Evolutionary conservation across 2,797 vertebrate species (phyloP), one percentile per base, ranked within the genome.

Genomic region (Antennarius maculatus): DNA sequence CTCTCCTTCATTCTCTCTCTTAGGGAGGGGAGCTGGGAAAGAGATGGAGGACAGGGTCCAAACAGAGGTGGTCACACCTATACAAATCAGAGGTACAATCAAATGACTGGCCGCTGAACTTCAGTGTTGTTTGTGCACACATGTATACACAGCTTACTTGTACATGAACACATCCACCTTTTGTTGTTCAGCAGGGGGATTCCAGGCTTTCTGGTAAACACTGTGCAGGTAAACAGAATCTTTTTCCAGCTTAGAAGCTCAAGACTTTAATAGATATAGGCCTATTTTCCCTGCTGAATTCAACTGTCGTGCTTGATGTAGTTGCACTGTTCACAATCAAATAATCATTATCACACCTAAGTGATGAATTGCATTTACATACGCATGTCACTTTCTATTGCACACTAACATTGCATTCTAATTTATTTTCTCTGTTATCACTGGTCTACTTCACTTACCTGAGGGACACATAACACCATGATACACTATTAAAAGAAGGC

Each of bases 191-290:
- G 62, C 13, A 29, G 88, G 89, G 88, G 73, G 79, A 88, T 90
- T 90, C 85, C 87, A 86, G 77, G 76, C 80, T 87, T 75, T 85
- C 80, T 81, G n/a, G 59, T 88, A 91, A 92, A 92, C 89, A 91
- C 46, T 41, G 50, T 58, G 62, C 90, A 88, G 83, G 83, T 90
- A 90, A 87, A 88, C 85, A 91, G 77, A 87, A 85, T 80, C 61
- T 4, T 39, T 80, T 86, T 89, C 87, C 86, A 81, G 75, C 82
- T 69, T 64, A 65, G 68, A 76, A 52, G 39, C 23, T 1, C 17
- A 13, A 47, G 31, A 46, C 9, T 65, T 61, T 62, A 63, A 53
- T 69, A 49, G 16, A 11, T n/a, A 23, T 42, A 10, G 27, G 10
- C 47, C 31, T 34, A 3, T 66, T 27, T 46, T 67, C 59, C 64